Evolutionary conservation across 2,888 invertebrate species (phyloP), one percentile per base, ranked within the genome.

Genomic region (Hedychridium roseum): DNA sequence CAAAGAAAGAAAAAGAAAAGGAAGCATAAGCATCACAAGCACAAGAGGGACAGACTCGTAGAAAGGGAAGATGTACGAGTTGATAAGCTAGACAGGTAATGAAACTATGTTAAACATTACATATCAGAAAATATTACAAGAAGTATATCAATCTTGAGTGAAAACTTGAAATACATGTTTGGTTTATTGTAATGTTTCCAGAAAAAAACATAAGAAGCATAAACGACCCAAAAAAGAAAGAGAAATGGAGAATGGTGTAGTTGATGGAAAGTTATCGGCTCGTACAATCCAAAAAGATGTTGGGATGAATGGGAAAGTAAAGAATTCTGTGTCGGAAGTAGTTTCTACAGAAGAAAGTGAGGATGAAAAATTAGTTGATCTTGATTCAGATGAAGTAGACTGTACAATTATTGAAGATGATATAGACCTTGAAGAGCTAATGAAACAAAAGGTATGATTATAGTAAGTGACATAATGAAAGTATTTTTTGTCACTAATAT

Each of bases 341-440:
- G 64, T 68, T 2, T 74, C 76, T 6, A 73, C 78, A 0, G 78
- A 78, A 35, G 77, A 79, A 40, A 78, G 78, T 23, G 78, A 78
- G 21, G 78, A 74, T 41, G 77, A 77, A 46, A 76, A 76, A 47
- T 56, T 79, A 28, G 71, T 78, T n/a, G 78, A 79, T 53, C 66
- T 79, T 32, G 78, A 79, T 61, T 79, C 78, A 0, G 78, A 79
- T 20, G 90, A 90, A 60, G 83, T 84, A 20, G 83, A 85, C 56
- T 84, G 91, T 46, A 84, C 85, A 5, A 85, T 90, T 46, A 88
- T 91, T 46, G 92, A 92, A 74, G 92, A 92, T 58, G 91, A 91
- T 56, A 86, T 93, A 63, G 92, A 94, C 74, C 79, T 94, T 18
- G 94, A 94, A 70, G 94, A 94, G 60, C 80, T 94, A 46, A 94